Percentiles rank a stretch among this genome's conserved stretches.
These are phyloP conservation scores for Agelas oroides DNA, from an alignment of 37 sponge, comb jelly and placozoan genomes.

Conservation along the genomic window DNA sequence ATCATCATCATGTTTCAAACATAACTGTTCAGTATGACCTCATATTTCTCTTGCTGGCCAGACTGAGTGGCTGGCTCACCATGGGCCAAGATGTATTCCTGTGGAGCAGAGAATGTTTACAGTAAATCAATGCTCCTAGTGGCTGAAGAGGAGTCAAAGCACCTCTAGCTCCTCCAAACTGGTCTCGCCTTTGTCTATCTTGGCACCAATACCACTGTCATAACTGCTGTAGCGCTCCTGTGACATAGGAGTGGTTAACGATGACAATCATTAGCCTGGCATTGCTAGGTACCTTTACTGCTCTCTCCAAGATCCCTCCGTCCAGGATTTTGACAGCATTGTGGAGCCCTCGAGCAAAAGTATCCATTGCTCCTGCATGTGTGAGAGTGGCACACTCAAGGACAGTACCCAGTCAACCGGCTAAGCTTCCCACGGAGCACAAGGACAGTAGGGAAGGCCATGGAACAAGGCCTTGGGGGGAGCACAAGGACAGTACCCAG, in stretches of 20 bases:
- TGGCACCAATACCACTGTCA: constrained; percentile 38
- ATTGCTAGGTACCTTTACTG: constrained; percentile 22
- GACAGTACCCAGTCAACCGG: no score
- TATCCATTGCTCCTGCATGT: constrained; percentile 83
- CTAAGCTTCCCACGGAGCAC: no score
- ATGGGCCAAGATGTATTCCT: constrained; percentile 49
- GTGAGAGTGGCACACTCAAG: no score
- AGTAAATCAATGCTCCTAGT: no score
- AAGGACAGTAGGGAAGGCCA: no score
- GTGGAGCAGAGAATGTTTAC: not conserved
- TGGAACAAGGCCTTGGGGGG: no score
- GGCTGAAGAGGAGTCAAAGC: no score
- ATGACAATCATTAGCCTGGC: not conserved
- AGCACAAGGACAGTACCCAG: no score
- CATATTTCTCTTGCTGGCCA: constrained; percentile 75
- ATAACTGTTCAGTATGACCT: constrained; percentile 59
- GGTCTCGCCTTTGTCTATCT: constrained; percentile 35
- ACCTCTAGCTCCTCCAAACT: constrained; percentile 45
- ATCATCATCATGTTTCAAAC: constrained; percentile 10
- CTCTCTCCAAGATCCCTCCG: constrained; percentile 39
- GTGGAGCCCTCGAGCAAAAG: constrained; percentile 67
- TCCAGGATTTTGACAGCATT: constrained; percentile 44
- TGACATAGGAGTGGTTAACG: not conserved
- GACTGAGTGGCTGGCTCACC: constrained; percentile 46
- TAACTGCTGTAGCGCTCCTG: constrained; percentile 35